Base-by-base conservation (phyloP, 2,797 vertebrate genomes). In the Hephaestus fuliginosus region DNA sequence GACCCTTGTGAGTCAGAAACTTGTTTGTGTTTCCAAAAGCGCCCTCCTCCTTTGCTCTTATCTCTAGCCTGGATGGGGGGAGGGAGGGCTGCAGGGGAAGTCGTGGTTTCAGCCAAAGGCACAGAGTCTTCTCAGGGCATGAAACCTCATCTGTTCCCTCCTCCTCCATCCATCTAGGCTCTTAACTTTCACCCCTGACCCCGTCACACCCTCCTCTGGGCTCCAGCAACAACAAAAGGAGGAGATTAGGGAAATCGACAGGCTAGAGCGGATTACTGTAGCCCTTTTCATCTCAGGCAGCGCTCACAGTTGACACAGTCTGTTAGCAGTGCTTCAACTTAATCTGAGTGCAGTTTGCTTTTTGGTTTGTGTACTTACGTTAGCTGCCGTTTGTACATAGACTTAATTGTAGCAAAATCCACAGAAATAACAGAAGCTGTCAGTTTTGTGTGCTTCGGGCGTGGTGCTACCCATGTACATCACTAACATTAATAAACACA, bases 141-240 rank as follows among this genome's bases (percentile, higher is more conserved):
- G 84, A 91, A 94, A 90, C 87, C 80, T 91, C 90, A 91, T 94
- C 88, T 88, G 70, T 81, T 72, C 89, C 88, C 85, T 89, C 83
- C 80, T 86, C 83, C 83, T 86, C 74, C 79, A 81, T 93, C 91
- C 88, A 91, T 88, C 87, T 82, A 89, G 92, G 82, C 88, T 93
- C 93, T 94, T 93, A 93, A 92, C 91, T 95, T 95, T 95, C 92
- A 94, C 93, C 95, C 91, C 92, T 95, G 93, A 95, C 94, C 94
- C 91, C 62, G 90, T 92, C 91, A 92, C 93, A 92, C 91, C 92
- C 93, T 91, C 89, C 86, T 91, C 83, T 82, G 86, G 87, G 91
- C 82, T 91, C 84, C 91, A 91, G 90, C 83, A 90, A 90, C 89
- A 93, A 93, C 91, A 93, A 91, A 92, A 93, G 92, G 72, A 85